phyloP scores from a whole-genome alignment of 1,140 invertebrate species.

The Radopholus similis region DNA sequence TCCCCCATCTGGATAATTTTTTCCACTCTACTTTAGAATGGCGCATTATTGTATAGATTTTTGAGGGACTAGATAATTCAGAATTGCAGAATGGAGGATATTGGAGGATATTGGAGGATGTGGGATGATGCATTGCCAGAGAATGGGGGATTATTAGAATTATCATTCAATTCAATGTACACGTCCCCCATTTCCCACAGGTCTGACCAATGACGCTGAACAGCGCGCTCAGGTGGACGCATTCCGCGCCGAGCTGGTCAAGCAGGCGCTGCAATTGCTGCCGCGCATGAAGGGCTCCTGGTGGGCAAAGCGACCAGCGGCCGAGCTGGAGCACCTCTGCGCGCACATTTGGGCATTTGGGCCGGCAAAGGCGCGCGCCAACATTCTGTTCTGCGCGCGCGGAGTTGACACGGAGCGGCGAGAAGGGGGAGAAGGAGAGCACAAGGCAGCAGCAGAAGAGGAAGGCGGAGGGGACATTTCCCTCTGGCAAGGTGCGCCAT shows the following conservation, averaged over 20 bases:
- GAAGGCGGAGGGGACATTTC: constrained; percentile 20
- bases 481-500: constrained; percentile 60
- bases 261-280: constrained; percentile 69
- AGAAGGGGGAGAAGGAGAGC: not conserved
- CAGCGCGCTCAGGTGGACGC: not conserved
- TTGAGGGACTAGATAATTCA: too few relatives aligned
- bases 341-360: constrained; percentile 84
- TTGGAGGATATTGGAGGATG: too few relatives aligned
- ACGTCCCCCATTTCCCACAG: too few relatives aligned
- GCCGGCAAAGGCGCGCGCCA: constrained; percentile 80
- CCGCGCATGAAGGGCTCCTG: constrained; percentile 65
- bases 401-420: constrained; percentile 57
- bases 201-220: constrained; percentile 15
- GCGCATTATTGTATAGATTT: too few relatives aligned
- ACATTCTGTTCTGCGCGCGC: constrained; percentile 77
- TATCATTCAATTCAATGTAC: too few relatives aligned
- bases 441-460: not conserved
- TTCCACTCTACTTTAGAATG: too few relatives aligned
- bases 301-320: constrained; percentile 60
- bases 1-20: too few relatives aligned
- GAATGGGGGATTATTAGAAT: too few relatives aligned
- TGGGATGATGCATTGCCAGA: too few relatives aligned
- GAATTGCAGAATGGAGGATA: too few relatives aligned
- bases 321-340: constrained; percentile 66
- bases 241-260: constrained; percentile 64